Conservation (phyloP, 1,140 invertebrate genomes). For the Elymnias hypermnestra region DNA sequence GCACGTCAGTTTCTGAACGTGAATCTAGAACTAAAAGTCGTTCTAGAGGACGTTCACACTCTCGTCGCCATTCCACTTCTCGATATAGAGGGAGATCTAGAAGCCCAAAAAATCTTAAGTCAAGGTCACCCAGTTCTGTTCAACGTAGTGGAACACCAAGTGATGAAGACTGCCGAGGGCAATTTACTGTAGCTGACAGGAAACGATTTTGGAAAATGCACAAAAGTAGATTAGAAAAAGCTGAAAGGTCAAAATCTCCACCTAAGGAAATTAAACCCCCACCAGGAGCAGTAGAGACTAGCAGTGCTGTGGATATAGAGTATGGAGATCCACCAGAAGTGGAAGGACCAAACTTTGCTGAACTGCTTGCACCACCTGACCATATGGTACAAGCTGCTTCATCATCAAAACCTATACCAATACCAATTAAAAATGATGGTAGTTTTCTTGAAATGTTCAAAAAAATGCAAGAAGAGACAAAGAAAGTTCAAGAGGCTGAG, state of each 20-base stretch:
- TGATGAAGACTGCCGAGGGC: conserved; percentile 58
- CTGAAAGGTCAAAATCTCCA: conserved; percentile 37
- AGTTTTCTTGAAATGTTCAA: conserved; percentile 94
- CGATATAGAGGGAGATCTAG: conserved; percentile 32
- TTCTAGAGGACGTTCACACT: conserved; percentile 37
- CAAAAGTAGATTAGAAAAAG: conserved; percentile 44
- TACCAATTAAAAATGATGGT: conserved; percentile 84
- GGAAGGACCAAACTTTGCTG: conserved; percentile 64
- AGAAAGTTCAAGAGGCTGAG: conserved; percentile 59
- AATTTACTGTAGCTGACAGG: conserved; percentile 62
- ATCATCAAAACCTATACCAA: conserved; percentile 40
- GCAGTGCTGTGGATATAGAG: conserved; percentile 52
- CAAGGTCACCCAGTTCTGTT: conserved; percentile 35
- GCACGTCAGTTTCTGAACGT: conserved; percentile 33
- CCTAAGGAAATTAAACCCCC: conserved; percentile 56
- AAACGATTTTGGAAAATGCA: conserved; percentile 67
- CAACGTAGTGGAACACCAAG: conserved; percentile 36
- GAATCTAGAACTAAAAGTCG: conserved; percentile 38
- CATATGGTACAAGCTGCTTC: conserved; percentile 36
- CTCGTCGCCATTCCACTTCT: conserved; percentile 36
- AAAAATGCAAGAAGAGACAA: conserved; percentile 85
- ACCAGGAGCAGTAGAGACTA: conserved; percentile 48
- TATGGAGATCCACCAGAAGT: conserved; percentile 66
- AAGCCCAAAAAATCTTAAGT: conserved; percentile 30
- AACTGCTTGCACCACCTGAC: conserved; percentile 45